Conservation (phyloP, 2,113 vertebrate genomes). For the Suricata suricatta region DNA sequence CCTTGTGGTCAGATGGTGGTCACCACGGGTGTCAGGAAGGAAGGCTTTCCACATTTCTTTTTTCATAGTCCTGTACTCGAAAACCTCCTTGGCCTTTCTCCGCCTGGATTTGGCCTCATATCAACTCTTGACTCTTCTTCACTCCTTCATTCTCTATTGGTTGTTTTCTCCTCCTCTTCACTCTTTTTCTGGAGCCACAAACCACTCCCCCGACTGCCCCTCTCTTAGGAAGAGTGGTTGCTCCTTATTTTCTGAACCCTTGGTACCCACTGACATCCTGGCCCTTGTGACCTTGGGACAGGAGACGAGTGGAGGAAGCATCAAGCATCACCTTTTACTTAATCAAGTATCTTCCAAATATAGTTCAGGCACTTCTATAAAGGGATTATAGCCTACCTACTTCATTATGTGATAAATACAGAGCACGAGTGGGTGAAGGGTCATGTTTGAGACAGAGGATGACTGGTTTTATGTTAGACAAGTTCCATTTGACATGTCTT, state of each 20-base stretch:
- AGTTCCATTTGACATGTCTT: neutral
- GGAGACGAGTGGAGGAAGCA: rapidly evolving
- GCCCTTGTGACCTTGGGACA: neutral
- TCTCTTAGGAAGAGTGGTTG: neutral
- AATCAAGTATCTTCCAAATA: neutral
- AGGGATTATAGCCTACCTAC: neutral
- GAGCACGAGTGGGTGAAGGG: rapidly evolving
- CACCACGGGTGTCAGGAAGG: neutral
- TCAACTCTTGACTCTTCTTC: neutral
- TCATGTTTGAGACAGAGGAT: neutral
- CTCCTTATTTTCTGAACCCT: neutral
- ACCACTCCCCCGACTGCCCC: neutral
- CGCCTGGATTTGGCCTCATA: neutral
- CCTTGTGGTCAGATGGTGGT: neutral
- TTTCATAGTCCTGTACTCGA: neutral
- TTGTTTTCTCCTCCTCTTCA: neutral
- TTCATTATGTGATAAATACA: neutral
- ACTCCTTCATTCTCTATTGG: neutral
- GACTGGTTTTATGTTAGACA: neutral
- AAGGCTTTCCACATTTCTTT: neutral
- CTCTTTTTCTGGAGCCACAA: neutral
- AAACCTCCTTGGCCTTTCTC: neutral
- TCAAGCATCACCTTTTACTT: neutral
- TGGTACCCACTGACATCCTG: neutral
- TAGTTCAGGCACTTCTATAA: neutral